Evolutionary conservation across 2,797 vertebrate species (phyloP), one percentile per base, ranked within the genome.

Genomic region (Muraenolepis orangiensis): DNA sequence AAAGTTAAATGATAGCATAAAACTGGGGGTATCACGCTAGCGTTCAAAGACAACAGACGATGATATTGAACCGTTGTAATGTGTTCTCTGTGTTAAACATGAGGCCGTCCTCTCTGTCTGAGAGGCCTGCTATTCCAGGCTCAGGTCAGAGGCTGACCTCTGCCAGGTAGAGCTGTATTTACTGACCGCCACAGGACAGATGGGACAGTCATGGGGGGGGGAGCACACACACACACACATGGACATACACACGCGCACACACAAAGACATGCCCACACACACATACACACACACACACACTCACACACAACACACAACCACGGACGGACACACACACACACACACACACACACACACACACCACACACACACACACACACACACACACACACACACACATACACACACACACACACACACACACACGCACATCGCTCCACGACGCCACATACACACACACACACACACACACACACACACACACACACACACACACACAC

Each of bases 151-250:
- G 10, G 20, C 10, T 51, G 77, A 84, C 85, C 84, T 85, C 72
- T 86, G 81, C 80, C 72, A 83, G 81, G 66, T 74, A 79, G 46
- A 81, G 82, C 86, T 75, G 78, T 79, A 85, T 11, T 38, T 79
- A 81, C 82, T 76, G n/a, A n/a, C n/a, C n/a, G 82, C 84, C 84
- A 80, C 0, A n/a, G 82, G 83, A 84, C 90, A 92, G 90, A 91
- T 91, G 90, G 89, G 79, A 29, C 1, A n/a, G 73, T 83, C 75
- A 78, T 57, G 66, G 87, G 85, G 69, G 32, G 69, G 10, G 10
- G 11, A 4, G 36, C 18, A 0, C 1, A 23, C 36, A 10, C 11
- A 28, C 12, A 18, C 23, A 42, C 40, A 42, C 40, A 42, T 13
- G 12, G 40, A 42, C 40, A 46, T 16, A 46, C 40, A 42, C 40